phyloP scores from a whole-genome alignment of 2,113 vertebrate genomes.

The Gavia stellata region DNA sequence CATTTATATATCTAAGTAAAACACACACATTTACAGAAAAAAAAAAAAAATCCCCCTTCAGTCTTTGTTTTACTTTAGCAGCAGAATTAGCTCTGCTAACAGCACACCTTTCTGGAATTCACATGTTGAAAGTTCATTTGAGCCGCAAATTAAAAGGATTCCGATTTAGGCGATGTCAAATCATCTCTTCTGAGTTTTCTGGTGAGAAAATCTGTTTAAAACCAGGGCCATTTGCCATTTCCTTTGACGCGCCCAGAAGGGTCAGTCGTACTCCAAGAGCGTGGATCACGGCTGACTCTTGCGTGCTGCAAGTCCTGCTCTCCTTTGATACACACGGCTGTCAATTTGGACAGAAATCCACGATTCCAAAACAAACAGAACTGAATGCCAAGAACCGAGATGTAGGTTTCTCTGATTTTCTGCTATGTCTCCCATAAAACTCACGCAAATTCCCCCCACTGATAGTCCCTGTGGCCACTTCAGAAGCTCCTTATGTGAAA shows the following conservation, averaged over 20 bases:
- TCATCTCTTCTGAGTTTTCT: neutral
- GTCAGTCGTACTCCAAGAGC: too few relatives aligned
- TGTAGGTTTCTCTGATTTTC: neutral
- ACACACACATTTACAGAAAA: neutral
- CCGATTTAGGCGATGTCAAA: neutral
- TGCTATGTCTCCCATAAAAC: neutral
- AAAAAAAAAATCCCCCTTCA: neutral
- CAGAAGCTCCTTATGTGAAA: neutral
- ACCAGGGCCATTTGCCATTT: too few relatives aligned
- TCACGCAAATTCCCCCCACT: neutral
- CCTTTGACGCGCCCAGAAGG: neutral
- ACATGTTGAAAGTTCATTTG: neutral
- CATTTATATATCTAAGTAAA: neutral
- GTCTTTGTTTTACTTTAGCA: neutral
- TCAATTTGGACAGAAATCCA: neutral
- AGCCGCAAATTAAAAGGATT: neutral
- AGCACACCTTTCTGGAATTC: neutral
- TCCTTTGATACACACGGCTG: neutral
- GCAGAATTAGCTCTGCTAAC: neutral
- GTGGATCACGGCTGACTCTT: neutral
- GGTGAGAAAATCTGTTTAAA: neutral
- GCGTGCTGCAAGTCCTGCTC: rapidly evolving
- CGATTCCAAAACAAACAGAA: neutral
- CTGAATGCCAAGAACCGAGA: rapidly evolving
- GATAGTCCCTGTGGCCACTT: neutral